Conservation (phyloP, 2,113 vertebrate species). For the Elaphurus davidianus region DNA sequence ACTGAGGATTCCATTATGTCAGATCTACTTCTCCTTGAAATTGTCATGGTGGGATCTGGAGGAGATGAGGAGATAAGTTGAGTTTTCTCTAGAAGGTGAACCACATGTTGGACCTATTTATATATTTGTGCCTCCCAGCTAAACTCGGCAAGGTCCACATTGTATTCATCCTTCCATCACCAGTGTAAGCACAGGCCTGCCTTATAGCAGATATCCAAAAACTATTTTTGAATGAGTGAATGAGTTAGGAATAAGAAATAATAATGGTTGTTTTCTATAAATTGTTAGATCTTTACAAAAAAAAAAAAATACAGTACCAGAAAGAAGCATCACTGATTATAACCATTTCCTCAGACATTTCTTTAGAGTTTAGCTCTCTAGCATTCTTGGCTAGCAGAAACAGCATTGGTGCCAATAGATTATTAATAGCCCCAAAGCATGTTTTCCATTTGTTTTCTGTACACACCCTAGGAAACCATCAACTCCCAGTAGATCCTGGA, state of each 20-base stretch:
- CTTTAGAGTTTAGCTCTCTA: not conserved
- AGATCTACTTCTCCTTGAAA: not conserved
- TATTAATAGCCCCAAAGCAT: slow-evolving; percentile 1
- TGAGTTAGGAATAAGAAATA: not conserved
- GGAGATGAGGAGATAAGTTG: not conserved
- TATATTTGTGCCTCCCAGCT: not conserved
- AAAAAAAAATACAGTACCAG: not conserved
- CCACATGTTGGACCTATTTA: not conserved
- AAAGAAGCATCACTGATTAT: not conserved
- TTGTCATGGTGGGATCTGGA: not conserved
- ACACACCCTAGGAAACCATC: slow-evolving; percentile 51
- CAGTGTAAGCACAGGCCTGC: not conserved
- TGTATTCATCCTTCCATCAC: not conserved
- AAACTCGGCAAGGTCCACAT: not conserved
- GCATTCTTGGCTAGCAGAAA: slow-evolving; percentile 41
- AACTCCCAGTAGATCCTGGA: not conserved
- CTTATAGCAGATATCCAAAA: not conserved
- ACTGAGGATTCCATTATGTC: not conserved
- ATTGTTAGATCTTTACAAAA: not conserved
- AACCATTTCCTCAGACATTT: not conserved
- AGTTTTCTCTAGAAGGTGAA: not conserved
- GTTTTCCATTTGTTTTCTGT: slow-evolving; percentile 57
- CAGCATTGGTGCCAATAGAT: not conserved
- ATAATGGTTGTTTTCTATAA: not conserved
- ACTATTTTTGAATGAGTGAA: not conserved